Percentiles rank a stretch among this genome's conserved stretches.
Conservation (phyloP, 2,797 vertebrate genomes). For the Siniperca undulata region DNA sequence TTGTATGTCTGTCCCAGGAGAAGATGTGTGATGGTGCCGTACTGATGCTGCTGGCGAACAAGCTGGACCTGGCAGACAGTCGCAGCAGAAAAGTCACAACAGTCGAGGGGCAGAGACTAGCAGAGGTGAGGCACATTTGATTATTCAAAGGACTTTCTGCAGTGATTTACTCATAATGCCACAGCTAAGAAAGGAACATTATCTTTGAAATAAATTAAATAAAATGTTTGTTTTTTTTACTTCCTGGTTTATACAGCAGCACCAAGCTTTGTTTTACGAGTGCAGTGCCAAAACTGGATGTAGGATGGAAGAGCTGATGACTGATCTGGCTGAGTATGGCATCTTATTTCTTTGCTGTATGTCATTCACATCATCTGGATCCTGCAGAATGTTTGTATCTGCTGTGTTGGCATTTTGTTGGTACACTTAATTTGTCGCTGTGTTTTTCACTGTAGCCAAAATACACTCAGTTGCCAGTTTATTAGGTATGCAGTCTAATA, state of each 20-base stretch:
- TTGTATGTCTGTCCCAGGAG: constrained; percentile 75
- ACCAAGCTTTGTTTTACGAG: constrained; percentile 88
- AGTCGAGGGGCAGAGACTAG: constrained; percentile 83
- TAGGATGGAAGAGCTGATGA: constrained; percentile 86
- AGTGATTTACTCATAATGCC: constrained; percentile 26
- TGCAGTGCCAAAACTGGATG: constrained; percentile 87
- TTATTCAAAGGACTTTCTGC: constrained; percentile 42
- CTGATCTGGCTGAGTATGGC: constrained; percentile 85
- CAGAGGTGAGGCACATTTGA: constrained; percentile 78
- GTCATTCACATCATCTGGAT: constrained; percentile 6
- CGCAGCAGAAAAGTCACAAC: constrained; percentile 74
- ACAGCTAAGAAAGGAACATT: background rate
- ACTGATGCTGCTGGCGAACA: constrained; percentile 88
- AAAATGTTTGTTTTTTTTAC: background rate
- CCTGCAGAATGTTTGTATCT: background rate
- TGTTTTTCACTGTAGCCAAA: background rate
- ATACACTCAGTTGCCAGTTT: background rate
- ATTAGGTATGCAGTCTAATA: background rate
- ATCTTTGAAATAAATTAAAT: background rate
- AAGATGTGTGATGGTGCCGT: constrained; percentile 82
- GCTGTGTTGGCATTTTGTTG: constrained; percentile 13
- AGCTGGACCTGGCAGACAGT: constrained; percentile 75
- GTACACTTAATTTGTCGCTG: background rate
- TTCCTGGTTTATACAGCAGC: constrained; percentile 78
- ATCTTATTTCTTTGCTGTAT: constrained; percentile 1